A percentile compares a stretch with the other conserved stretches of the same genome.
Conservation (phyloP, 2,888 invertebrate genomes). For the Eristalis tenax region DNA sequence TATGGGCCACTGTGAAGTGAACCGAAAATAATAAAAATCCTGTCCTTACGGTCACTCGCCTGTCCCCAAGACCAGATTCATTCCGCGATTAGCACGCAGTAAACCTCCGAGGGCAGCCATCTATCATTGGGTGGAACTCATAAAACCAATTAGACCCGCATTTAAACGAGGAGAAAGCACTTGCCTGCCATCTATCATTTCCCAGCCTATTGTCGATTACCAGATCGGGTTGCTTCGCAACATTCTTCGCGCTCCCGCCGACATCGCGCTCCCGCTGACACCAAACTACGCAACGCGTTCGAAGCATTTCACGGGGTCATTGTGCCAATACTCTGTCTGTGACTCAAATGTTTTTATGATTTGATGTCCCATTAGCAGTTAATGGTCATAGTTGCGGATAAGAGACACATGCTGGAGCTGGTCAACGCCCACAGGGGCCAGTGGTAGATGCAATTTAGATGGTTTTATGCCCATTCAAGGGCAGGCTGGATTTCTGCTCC, state of each 20-base stretch:
- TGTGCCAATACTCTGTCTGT: slow-evolving; percentile 22
- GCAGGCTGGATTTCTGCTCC: not conserved
- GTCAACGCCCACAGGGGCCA: not conserved
- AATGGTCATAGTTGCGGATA: slow-evolving; percentile 21
- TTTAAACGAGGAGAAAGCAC: not conserved
- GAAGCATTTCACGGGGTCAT: slow-evolving; percentile 27
- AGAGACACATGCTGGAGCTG: not conserved
- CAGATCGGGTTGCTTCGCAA: slow-evolving; percentile 18
- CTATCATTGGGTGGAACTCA: slow-evolving; percentile 16
- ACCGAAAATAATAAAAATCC: not conserved
- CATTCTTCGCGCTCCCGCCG: not conserved
- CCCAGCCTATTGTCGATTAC: slow-evolving; percentile 16
- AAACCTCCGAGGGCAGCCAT: slow-evolving; percentile 4
- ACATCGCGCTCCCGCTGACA: not conserved
- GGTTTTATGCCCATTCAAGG: not conserved
- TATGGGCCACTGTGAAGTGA: not conserved
- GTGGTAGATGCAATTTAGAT: not conserved
- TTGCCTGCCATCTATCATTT: slow-evolving; percentile 16
- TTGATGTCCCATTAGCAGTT: slow-evolving; percentile 34
- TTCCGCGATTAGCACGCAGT: not conserved
- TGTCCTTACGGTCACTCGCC: not conserved
- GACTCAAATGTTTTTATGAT: slow-evolving; percentile 38
- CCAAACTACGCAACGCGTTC: not conserved
- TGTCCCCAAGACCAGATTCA: slow-evolving; percentile 4
- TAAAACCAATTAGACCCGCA: slow-evolving; percentile 37